Evolutionary conservation across 2,113 vertebrate genomes (phyloP).

Genomic region (Paracanthobrama guichenoti): DNA sequence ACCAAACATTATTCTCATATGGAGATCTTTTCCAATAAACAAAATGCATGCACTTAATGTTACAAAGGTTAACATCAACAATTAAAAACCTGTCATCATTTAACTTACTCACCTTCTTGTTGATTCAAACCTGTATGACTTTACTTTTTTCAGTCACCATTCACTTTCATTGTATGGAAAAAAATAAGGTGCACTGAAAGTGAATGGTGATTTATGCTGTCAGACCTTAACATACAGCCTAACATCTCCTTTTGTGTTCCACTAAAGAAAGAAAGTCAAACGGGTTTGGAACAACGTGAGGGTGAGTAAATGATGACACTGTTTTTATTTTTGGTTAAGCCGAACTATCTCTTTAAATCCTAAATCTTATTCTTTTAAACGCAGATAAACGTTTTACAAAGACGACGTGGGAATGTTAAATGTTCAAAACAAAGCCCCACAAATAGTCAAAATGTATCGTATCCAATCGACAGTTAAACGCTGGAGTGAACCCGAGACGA

Average conservation of each 20-base stretch:
- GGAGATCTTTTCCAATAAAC: not conserved
- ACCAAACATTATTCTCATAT: not conserved
- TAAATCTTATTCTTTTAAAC: not conserved
- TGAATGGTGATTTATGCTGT: not conserved
- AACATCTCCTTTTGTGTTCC: slow-evolving; percentile 8
- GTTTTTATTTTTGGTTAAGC: not conserved
- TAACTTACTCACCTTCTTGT: slow-evolving; percentile 23
- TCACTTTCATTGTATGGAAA: not conserved
- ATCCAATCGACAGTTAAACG: slow-evolving; percentile 28
- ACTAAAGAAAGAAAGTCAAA: slow-evolving; percentile 17
- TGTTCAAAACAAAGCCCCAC: not conserved
- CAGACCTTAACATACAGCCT: not conserved
- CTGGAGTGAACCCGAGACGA: slow-evolving; percentile 47
- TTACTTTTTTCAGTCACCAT: slow-evolving; percentile 7
- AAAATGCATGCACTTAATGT: not conserved
- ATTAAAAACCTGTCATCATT: not conserved
- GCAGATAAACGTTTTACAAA: not conserved
- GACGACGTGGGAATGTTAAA: not conserved
- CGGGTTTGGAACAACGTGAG: not conserved
- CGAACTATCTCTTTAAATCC: not conserved
- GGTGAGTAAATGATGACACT: slow-evolving; percentile 11
- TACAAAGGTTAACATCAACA: not conserved
- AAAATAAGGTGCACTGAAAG: not conserved
- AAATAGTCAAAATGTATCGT: slow-evolving; percentile 24
- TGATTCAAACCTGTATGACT: not conserved